These are phyloP conservation scores for Tromatobia lineatoria DNA, from an alignment of 2,888 invertebrate species.

Conservation along the genomic window DNA sequence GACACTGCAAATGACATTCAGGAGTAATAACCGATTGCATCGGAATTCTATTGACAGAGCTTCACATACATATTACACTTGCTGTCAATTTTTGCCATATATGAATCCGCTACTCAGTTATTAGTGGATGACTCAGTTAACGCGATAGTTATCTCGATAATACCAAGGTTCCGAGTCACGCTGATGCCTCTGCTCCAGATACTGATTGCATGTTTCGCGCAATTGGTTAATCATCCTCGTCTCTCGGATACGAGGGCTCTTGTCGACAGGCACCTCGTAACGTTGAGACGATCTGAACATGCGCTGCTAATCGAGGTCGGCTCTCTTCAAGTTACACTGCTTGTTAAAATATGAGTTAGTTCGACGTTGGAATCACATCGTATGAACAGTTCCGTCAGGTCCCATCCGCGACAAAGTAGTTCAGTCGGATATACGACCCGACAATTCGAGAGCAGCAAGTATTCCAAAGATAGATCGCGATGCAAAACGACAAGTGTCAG, in stretches of 20 bases:
- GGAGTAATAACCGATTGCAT: not conserved
- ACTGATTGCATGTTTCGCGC: constrained; percentile 76
- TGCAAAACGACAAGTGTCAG: constrained; percentile 22
- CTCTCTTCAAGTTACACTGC: not conserved
- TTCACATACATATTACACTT: not conserved
- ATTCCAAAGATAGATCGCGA: constrained; percentile 37
- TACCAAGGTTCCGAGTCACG: constrained; percentile 71
- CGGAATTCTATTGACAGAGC: not conserved
- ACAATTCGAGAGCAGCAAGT: constrained; percentile 16
- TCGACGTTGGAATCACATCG: constrained; percentile 29
- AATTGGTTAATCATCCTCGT: constrained; percentile 76
- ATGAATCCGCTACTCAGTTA: constrained; percentile 59
- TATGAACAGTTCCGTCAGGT: constrained; percentile 11
- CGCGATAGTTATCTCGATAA: constrained; percentile 72
- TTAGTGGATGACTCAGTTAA: constrained; percentile 75
- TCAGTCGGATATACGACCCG: constrained; percentile 12
- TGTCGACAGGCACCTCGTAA: constrained; percentile 13
- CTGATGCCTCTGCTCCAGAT: constrained; percentile 74
- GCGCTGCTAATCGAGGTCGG: constrained; percentile 15
- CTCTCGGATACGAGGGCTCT: constrained; percentile 2
- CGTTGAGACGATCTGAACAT: not conserved
- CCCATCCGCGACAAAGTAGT: constrained; percentile 17
- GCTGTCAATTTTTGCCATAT: constrained; percentile 29
- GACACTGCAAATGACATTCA: not conserved
- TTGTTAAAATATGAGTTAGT: constrained; percentile 21